Conservation (phyloP, 1,140 invertebrate genomes). For the Meloidogyne chitwoodi region DNA sequence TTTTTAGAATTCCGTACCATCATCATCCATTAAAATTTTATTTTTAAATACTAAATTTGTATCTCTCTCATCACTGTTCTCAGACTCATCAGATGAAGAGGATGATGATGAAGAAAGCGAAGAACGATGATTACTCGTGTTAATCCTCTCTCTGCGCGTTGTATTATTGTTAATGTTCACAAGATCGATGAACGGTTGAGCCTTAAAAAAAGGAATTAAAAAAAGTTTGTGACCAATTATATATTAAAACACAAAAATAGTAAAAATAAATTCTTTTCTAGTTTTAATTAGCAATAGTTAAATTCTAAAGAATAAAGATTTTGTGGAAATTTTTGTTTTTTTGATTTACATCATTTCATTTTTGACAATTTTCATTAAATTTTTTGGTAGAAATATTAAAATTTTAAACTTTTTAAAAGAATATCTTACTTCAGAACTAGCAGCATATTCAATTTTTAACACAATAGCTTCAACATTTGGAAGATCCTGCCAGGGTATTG, state of each 20-base stretch:
- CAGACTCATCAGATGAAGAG: neutral
- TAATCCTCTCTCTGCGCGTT: neutral
- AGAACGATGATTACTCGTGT: neutral
- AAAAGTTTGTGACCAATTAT: neutral
- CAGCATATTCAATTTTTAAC: conserved; percentile 52
- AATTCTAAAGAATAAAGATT: too few species aligned
- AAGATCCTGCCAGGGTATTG: conserved; percentile 27
- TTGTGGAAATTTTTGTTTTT: too few species aligned
- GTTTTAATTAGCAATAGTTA: neutral
- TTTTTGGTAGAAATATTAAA: too few species aligned
- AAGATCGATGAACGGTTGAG: neutral
- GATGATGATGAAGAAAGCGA: neutral
- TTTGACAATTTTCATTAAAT: too few species aligned
- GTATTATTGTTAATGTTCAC: neutral
- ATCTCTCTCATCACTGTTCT: neutral
- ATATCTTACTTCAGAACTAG: conserved; percentile 3
- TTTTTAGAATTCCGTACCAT: neutral
- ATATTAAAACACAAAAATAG: neutral
- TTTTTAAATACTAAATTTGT: neutral
- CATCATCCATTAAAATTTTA: neutral
- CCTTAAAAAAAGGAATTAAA: neutral
- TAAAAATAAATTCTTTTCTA: neutral
- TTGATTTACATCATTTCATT: too few species aligned
- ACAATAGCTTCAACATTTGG: conserved; percentile 42
- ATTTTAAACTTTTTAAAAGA: neutral